Base-by-base conservation (phyloP, 2,888 invertebrate species). In the Acrocyrtus sp. region DNA sequence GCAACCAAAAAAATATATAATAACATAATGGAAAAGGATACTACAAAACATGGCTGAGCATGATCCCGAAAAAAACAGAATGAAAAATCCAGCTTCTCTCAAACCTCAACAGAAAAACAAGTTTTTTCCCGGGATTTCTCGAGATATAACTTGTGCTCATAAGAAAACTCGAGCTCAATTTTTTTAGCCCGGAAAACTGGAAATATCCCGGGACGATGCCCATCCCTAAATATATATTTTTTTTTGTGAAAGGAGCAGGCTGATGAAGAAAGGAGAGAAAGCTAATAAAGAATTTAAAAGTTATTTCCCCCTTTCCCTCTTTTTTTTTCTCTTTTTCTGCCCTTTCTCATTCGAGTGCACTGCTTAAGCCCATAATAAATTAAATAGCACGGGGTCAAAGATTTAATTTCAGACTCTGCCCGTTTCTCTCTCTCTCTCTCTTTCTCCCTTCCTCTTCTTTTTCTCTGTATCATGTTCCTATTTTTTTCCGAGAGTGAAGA, bases 381-480 rank as follows among this genome's bases (percentile, higher is more conserved):
- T 65, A 72, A 72, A 72, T 72, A 60, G 65, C 48, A 72, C 72
- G 72, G 60, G 72, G 72, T 65, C 72, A 72, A 72, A 65, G 65
- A 72, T 65, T 72, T 72, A 72, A 72, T 72, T 72, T 72, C 48
- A 66, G 54, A 54, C 56, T 48, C 41, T 69, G 15, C n/a, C n/a
- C 24, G 41, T 60, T 62, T 17, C 19, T 21, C 41, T 53, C 62
- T 22, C n/a, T 22, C 15, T 22, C 19, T 29, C 27, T 22, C 47
- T 62, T 62, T 62, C 26, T n/a, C 27, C 3, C 26, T 26, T 56
- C 47, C 6, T 24, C 45, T 50, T 47, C 39, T 21, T 41, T 34
- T 34, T 34, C 34, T 34, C 34, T 34, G 12, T 34, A 34, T 34
- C 34, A 34, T 34, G 5, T 8, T 34, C 6, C 34, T 34, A 8